Conservation (phyloP, 2,888 invertebrate species). For the Zaprionus lineosus region DNA sequence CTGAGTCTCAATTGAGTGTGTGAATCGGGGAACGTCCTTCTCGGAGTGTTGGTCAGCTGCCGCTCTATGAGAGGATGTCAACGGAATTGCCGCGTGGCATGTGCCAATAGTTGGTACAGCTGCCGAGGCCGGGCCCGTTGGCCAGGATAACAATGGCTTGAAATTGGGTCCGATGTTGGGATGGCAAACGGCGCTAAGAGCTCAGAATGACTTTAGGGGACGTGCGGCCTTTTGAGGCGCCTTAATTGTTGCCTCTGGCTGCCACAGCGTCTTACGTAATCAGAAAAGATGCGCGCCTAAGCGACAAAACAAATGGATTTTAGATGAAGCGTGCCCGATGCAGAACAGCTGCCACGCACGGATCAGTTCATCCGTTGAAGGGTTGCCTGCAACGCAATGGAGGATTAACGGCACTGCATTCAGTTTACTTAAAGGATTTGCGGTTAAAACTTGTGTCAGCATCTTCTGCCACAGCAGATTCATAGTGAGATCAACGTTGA, state of each 20-base stretch:
- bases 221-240: constrained; percentile 41
- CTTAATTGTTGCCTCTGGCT: constrained; percentile 54
- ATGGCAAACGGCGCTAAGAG: constrained; percentile 55
- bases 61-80: constrained; percentile 38
- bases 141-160: constrained; percentile 49
- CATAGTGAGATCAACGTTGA: constrained; percentile 19
- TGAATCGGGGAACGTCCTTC: too few relatives aligned
- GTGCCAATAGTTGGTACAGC: constrained; percentile 65
- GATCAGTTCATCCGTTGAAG: constrained; percentile 54
- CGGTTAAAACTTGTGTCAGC: constrained; percentile 30
- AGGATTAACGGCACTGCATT: constrained; percentile 50
- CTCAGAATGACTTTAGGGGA: constrained; percentile 65
- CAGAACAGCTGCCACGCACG: constrained; percentile 54
- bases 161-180: constrained; percentile 27
- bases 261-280: constrained; percentile 61
- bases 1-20: background rate
- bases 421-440: constrained; percentile 60
- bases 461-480: constrained; percentile 7
- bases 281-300: constrained; percentile 50
- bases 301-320: constrained; percentile 49
- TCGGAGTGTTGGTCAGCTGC: constrained; percentile 68
- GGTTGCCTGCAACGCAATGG: constrained; percentile 40
- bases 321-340: constrained; percentile 71
- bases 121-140: constrained; percentile 42
- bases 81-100: constrained; percentile 37